Evolutionary conservation across 2,888 invertebrate species (phyloP), one percentile per base, ranked within the genome.

Genomic region (Drosophila trichaetosa): DNA sequence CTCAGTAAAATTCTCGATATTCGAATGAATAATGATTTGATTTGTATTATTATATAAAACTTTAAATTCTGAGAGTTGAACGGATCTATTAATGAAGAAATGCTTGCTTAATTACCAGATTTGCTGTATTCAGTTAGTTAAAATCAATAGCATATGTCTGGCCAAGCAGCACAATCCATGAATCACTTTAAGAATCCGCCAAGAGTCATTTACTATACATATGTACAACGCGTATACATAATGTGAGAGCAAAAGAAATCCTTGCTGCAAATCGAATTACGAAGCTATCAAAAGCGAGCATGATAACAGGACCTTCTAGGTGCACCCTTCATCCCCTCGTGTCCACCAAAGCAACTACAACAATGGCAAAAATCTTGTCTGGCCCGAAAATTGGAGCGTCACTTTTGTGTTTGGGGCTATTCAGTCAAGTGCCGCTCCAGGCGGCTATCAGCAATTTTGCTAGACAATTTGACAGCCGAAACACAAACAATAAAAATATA

Each of bases 401-500:
- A 58, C 52, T 77, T 57, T 59, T 51, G 61, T 59, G 67, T 16
- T 64, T 31, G 27, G 34, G 33, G 40, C 52, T 59, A 56, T 76
- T 70, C 59, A 57, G 69, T 48, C 71, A 73, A 83, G 76, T 64
- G 73, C 61, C 61, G 79, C 83, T 76, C 72, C 42, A 65, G 70
- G 81, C 73, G 64, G 76, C 79, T 71, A 86, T 79, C 79, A 83
- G 40, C 73, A 75, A 74, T 84, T 87, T 76, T 75, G 84, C 74
- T 79, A 81, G 89, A 89, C 84, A 89, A 81, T 84, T 84, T 84
- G 87, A 87, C 79, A 53, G 40, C 61, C 42, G 21, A 21, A 31
- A 8, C 56, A 48, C 68, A 76, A 74, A 83, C 87, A 81, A 87
- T 87, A 81, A 83, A 89, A 87, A 76, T 73, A 81, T 86, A 87